phyloP scores from a whole-genome alignment of 2,797 vertebrate genomes.

The Thaleichthys pacificus region DNA sequence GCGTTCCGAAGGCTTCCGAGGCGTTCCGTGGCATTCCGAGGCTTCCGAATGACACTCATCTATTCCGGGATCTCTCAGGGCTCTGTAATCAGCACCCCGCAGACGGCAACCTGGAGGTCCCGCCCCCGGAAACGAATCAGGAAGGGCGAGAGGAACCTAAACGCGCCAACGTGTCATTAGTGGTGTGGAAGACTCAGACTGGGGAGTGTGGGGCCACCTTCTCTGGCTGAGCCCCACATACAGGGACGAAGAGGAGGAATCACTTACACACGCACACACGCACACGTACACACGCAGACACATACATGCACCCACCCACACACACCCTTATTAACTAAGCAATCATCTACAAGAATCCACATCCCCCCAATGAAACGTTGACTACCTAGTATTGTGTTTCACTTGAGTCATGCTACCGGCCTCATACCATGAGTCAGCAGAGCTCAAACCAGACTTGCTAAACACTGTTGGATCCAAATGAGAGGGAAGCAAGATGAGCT shows the following conservation, averaged over 20 bases:
- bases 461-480: constrained; percentile 27
- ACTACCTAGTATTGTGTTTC: not conserved
- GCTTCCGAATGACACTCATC: constrained; percentile 58
- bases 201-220: constrained; percentile 29
- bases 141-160: constrained; percentile 44
- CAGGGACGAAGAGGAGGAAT: constrained; percentile 2
- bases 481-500: constrained; percentile 36
- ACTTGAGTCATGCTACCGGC: not conserved
- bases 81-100: constrained; percentile 63
- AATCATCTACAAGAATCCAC: not conserved
- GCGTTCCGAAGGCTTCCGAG: too few species aligned
- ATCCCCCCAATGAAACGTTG: not conserved
- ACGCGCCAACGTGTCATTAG: constrained; percentile 61
- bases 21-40: constrained; percentile 15
- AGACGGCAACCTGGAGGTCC: constrained; percentile 38
- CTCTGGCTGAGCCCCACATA: constrained; percentile 5
- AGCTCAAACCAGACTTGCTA: not conserved
- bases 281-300: not conserved
- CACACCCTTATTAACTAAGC: not conserved
- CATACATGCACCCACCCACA: constrained; percentile 5
- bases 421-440: constrained; percentile 3
- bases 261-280: constrained; percentile 1
- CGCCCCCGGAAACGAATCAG: constrained; percentile 58
- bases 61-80: constrained; percentile 62
- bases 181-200: constrained; percentile 12